A percentile compares a stretch with the other conserved stretches of the same genome.
phyloP scores from a whole-genome alignment of 2,888 invertebrate species.

The Smittia aterrima region DNA sequence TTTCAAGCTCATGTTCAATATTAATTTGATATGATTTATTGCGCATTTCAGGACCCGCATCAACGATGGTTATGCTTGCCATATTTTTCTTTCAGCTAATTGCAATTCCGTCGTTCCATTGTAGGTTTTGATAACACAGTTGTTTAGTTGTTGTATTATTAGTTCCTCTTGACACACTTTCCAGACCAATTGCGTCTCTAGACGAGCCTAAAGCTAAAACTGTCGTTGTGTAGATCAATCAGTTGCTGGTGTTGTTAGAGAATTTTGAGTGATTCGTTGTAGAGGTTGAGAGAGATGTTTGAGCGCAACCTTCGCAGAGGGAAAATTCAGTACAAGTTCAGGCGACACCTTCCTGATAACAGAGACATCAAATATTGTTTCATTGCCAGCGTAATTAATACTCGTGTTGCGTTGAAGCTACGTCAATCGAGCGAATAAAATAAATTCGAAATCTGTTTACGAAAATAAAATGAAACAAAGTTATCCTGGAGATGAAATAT shows the following conservation, averaged over 20 bases:
- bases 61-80: neutral
- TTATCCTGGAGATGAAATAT: too few species aligned
- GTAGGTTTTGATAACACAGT: slow-evolving; percentile 20
- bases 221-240: neutral
- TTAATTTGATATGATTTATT: slow-evolving; percentile 13
- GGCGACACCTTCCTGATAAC: slow-evolving; percentile 14
- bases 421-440: too few species aligned
- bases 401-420: neutral
- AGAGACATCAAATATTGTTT: neutral
- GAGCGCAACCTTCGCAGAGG: neutral
- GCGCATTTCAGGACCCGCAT: slow-evolving; percentile 4
- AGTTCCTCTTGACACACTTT: slow-evolving; percentile 40
- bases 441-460: too few species aligned
- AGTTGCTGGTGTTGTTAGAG: too few species aligned
- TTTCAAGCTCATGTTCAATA: slow-evolving; percentile 22
- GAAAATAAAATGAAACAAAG: too few species aligned
- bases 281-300: slow-evolving; percentile 6
- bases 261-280: neutral
- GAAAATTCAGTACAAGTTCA: slow-evolving; percentile 32
- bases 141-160: slow-evolving; percentile 16
- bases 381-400: neutral
- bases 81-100: neutral
- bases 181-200: neutral
- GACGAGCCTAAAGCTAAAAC: neutral
- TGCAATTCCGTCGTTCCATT: slow-evolving; percentile 26